Evolutionary conservation across 2,797 vertebrate genomes (phyloP).

Genomic region (Hoplostethus mediterraneus): DNA sequence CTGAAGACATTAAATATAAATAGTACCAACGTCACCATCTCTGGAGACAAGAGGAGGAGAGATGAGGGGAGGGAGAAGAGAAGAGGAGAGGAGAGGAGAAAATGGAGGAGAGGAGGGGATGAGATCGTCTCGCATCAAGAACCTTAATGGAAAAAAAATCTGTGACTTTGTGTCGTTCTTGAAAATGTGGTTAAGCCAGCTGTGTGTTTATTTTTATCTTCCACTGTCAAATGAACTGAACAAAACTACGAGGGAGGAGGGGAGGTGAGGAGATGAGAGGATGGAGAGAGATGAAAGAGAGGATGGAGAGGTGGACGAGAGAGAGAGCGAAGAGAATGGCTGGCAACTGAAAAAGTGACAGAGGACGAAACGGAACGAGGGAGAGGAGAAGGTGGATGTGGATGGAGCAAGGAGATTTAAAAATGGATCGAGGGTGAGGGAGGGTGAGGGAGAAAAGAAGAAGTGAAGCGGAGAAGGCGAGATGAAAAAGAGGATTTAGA

Average conservation of each 20-base stretch:
- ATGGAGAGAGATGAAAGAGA: not conserved
- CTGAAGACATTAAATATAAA: slow-evolving; percentile 74
- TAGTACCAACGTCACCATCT: slow-evolving; percentile 72
- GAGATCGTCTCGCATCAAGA: slow-evolving; percentile 8
- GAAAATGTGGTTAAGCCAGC: not conserved
- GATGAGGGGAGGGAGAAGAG: slow-evolving; percentile 1
- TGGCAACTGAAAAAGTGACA: not conserved
- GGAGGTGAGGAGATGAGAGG: too few species aligned
- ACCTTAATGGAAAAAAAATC: not conserved
- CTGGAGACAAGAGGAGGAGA: slow-evolving; percentile 43
- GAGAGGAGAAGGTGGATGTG: not conserved
- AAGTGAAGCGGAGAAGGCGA: slow-evolving; percentile 8
- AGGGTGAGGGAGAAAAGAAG: not conserved
- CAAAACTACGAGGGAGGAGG: not conserved
- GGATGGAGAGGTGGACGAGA: not conserved
- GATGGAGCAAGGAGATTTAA: not conserved
- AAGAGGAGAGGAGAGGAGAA: slow-evolving; percentile 9
- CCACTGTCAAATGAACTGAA: not conserved
- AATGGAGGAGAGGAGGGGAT: not conserved
- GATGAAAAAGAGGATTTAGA: slow-evolving; percentile 32
- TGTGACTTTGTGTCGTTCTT: slow-evolving; percentile 1
- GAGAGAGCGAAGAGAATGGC: not conserved
- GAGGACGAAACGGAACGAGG: not conserved
- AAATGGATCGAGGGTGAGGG: slow-evolving; percentile 3
- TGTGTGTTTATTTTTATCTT: not conserved